Base-by-base conservation (phyloP, 2,888 invertebrate species). In the Drosophila cognata region DNA sequence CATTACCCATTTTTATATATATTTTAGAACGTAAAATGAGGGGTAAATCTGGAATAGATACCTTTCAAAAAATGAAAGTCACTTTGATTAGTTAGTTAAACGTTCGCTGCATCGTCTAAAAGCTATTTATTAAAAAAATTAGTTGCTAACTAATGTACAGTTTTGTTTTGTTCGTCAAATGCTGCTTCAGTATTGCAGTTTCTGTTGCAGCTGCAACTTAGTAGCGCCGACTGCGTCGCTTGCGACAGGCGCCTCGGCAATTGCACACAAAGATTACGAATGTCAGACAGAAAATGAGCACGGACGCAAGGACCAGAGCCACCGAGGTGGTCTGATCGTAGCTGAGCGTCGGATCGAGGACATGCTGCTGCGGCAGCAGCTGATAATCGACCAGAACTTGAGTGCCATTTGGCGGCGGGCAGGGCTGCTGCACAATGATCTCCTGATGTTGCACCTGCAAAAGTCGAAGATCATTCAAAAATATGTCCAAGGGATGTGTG, bases 371-470 rank as follows among this genome's bases (percentile, higher is more conserved):
- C 21, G 94, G 91, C 60, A 94, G 92, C 67, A 95, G 89, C 81
- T 94, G 94, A 78, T 92, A 94, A 82, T 94, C 94, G 63, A 94
- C 94, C 67, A 96, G 94, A 56, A 95, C 95, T 93, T 95, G 95
- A 0, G 96, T 95, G 46, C 97, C 97, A 91, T 97, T 97, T 1
- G 96, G 96, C 5, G 96, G 95, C 6, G 97, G 96, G 91, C 97
- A 97, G 21, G 96, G 95, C 48, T 96, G 95, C 91, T 97, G 97
- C 35, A 97, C 96, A 89, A 98, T 98, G 77, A 97, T 97, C 90
- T 97, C 97, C 93, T 97, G 97, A 88, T 96, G 96, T 87, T 97
- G 96, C 74, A 97, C 95, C 95, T 98, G 56, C 28, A 60, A 50
- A 10, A 8, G 29, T n/a, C 0, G 5, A 31, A 16, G 5, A 25